Evolutionary conservation across 2,888 invertebrate species (phyloP).

Genomic region (Cheilosia pagana): DNA sequence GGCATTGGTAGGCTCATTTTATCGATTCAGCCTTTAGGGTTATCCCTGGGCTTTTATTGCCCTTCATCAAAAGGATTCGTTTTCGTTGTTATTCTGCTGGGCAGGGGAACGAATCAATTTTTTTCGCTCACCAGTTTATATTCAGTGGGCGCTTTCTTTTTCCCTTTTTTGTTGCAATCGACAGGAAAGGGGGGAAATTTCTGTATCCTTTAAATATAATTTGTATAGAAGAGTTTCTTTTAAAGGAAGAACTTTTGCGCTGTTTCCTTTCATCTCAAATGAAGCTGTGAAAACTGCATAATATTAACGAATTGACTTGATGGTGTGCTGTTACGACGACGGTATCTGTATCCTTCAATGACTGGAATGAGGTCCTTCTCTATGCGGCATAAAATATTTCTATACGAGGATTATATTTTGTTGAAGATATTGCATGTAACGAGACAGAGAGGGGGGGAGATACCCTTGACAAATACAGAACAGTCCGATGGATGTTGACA

Average conservation of each 20-base stretch:
- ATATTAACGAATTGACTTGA: constrained; percentile 64
- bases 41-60: constrained; percentile 58
- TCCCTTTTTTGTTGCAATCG: not conserved
- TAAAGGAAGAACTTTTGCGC: constrained; percentile 33
- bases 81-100: not conserved
- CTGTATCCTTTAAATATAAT: not conserved
- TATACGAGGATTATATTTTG: constrained; percentile 28
- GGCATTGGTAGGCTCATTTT: constrained; percentile 52
- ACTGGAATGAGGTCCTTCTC: constrained; percentile 19
- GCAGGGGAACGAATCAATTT: constrained; percentile 30
- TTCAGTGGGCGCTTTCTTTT: not conserved
- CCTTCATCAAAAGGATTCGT: constrained; percentile 52
- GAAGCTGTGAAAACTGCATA: constrained; percentile 64
- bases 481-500: not conserved
- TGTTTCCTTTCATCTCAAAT: constrained; percentile 48
- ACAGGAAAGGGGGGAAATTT: not conserved
- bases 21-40: constrained; percentile 60
- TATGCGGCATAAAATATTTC: constrained; percentile 38
- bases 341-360: constrained; percentile 31
- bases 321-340: constrained; percentile 40
- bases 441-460: constrained; percentile 1
- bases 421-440: constrained; percentile 54
- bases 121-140: constrained; percentile 6
- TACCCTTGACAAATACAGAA: constrained; percentile 10
- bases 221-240: constrained; percentile 1